Conservation (phyloP, 2,113 vertebrate species). For the Phyllopteryx taeniolatus region DNA sequence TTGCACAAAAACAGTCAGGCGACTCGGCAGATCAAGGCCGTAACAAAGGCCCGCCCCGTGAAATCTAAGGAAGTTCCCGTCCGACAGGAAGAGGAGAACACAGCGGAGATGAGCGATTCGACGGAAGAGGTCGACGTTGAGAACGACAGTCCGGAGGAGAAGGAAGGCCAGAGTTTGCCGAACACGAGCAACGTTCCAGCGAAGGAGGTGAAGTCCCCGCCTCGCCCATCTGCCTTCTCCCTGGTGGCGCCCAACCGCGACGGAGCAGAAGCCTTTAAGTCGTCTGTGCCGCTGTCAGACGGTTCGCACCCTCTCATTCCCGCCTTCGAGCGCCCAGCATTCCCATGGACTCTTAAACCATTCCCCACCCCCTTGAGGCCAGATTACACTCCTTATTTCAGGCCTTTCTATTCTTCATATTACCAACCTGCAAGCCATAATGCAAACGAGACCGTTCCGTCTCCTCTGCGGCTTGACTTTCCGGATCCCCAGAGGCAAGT, state of each 20-base stretch:
- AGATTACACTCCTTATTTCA: constrained; percentile 81
- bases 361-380: constrained; percentile 17
- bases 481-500: constrained; percentile 81
- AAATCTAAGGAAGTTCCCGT: constrained; percentile 34
- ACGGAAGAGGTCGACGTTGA: constrained; percentile 44
- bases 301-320: constrained; percentile 59
- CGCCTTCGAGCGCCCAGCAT: constrained; percentile 74
- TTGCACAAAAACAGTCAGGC: constrained; percentile 81
- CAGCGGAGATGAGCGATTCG: constrained; percentile 24
- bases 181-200: constrained; percentile 24
- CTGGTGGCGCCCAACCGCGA: constrained; percentile 66
- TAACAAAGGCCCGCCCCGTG: constrained; percentile 12
- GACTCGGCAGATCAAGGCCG: constrained; percentile 58
- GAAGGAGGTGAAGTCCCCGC: constrained; percentile 27
- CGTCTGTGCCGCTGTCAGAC: constrained; percentile 51
- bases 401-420: constrained; percentile 76
- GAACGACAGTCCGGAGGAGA: constrained; percentile 36
- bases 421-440: constrained; percentile 68
- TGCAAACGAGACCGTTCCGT: constrained; percentile 47
- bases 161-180: constrained; percentile 20
- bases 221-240: constrained; percentile 82
- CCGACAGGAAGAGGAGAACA: constrained; percentile 33
- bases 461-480: constrained; percentile 71
- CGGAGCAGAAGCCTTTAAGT: constrained; percentile 49
- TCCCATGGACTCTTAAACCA: constrained; percentile 70